Evolutionary conservation across 1,140 invertebrate genomes (phyloP).

Genomic region (Drosophila quadrilineata): DNA sequence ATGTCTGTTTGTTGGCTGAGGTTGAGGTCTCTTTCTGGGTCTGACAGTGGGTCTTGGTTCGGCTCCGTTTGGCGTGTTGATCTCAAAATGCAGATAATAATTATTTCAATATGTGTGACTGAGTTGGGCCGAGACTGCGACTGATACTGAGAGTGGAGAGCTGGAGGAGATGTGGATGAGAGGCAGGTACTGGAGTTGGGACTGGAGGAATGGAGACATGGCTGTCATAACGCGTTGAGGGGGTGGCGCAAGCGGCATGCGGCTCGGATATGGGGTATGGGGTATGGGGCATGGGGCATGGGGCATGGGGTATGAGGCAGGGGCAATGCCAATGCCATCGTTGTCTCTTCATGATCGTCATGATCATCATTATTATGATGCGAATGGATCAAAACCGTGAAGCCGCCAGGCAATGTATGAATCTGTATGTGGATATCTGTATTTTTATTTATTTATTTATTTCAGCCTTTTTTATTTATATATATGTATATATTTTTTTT

Average conservation of each 20-base stretch:
- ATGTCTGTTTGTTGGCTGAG: too few relatives aligned
- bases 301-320: not conserved
- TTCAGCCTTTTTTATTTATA: not conserved
- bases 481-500: slow-evolving; percentile 9
- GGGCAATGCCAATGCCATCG: slow-evolving; percentile 67
- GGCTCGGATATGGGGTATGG: not conserved
- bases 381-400: slow-evolving; percentile 72
- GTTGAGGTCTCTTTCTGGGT: too few relatives aligned
- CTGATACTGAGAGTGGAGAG: not conserved
- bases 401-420: slow-evolving; percentile 53
- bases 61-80: slow-evolving; percentile 62
- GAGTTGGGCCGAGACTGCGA: slow-evolving; percentile 51
- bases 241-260: not conserved
- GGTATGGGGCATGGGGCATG: not conserved
- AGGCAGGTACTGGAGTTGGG: too few relatives aligned
- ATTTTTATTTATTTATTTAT: slow-evolving; percentile 2
- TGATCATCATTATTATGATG: slow-evolving; percentile 77
- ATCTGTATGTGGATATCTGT: slow-evolving; percentile 15
- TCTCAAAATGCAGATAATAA: slow-evolving; percentile 80
- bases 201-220: slow-evolving; percentile 1
- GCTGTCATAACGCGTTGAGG: too few relatives aligned
- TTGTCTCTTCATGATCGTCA: slow-evolving; percentile 58
- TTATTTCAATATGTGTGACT: slow-evolving; percentile 81
- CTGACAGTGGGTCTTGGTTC: too few relatives aligned
- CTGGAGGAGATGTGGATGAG: too few relatives aligned